Conservation (phyloP, 2,113 vertebrate species). For the Acrocephalus arundinaceus region DNA sequence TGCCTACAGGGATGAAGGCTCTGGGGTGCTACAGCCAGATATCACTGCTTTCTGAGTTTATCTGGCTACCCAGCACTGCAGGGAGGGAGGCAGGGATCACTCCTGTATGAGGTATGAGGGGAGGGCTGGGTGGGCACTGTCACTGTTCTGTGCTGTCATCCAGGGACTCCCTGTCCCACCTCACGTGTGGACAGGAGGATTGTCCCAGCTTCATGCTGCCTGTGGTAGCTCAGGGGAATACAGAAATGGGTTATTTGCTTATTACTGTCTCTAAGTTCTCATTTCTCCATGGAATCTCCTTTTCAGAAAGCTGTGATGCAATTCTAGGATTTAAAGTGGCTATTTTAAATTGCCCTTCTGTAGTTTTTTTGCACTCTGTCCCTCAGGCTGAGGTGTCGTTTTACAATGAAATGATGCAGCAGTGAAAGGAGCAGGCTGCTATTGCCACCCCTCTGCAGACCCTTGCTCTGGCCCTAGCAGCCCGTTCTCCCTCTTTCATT, state of each 20-base stretch:
- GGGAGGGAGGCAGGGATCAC: neutral
- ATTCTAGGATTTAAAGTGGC: neutral
- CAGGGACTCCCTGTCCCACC: rapidly evolving
- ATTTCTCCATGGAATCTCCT: neutral
- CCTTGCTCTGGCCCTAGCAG: neutral
- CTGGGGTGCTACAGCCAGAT: neutral
- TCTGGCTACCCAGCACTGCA: neutral
- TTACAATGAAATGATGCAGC: neutral
- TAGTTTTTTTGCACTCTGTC: neutral
- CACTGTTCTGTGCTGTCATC: neutral
- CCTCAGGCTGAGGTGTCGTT: neutral
- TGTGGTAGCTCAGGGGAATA: neutral
- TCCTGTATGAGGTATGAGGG: neutral
- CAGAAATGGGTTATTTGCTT: neutral
- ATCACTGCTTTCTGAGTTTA: rapidly evolving
- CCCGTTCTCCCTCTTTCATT: rapidly evolving
- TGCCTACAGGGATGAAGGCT: neutral
- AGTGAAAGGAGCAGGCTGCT: neutral
- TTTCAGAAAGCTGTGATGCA: neutral
- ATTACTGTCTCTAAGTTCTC: neutral
- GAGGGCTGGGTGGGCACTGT: neutral
- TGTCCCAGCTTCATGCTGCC: neutral
- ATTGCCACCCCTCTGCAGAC: neutral
- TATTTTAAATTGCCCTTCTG: neutral
- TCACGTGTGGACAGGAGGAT: rapidly evolving